Base-by-base conservation (phyloP, 2,888 invertebrate genomes). In the Microctonus hyperodae region DNA sequence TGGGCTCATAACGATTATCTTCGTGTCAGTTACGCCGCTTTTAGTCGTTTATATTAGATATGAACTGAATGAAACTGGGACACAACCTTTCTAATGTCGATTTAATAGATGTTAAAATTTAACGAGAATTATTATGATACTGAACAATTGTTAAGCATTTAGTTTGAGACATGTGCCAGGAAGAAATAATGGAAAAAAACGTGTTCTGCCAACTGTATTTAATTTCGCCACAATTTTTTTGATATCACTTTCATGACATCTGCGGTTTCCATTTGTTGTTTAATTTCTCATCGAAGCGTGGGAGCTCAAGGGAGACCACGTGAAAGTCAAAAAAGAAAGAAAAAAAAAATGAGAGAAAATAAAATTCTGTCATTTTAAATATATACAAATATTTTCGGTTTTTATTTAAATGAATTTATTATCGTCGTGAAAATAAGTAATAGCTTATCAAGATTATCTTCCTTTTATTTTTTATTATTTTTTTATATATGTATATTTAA, bases 201-300 rank as follows among this genome's bases (percentile, higher is more conserved):
- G 6, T 16, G 7, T n/a, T 44, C 16, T 44, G 44, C 16, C 44
- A 0, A 44, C 7, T 44, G 7, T 20, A 44, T 16, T 44, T 20
- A 44, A n/a, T 44, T 44, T 44, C 44, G 6, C 16, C 11, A n/a
- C 37, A 31, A 9, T 35, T 35, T 35, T 35, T 35, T 35, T 28
- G 28, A 28, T 28, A 5, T 28, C 33, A 31, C 28, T 28, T 55
- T 16, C 33, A n/a, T 70, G 69, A 65, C 68, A 67, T 69, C 59
- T 68, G 74, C 68, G 72, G 70, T 72, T 73, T 73, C 65, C 67
- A 69, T 71, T 73, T 71, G 23, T 40, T 61, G 7, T 56, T 35
- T 57, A 37, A 53, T 50, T 25, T 33, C 56, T 65, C 53, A 60
- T 25, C 37, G 50, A 20, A 28, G 51, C 20, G 28, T 31, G 56